Evolutionary conservation across 2,888 invertebrate genomes (phyloP), one percentile per base, ranked within the genome.

Genomic region (Quadriops clusia): DNA sequence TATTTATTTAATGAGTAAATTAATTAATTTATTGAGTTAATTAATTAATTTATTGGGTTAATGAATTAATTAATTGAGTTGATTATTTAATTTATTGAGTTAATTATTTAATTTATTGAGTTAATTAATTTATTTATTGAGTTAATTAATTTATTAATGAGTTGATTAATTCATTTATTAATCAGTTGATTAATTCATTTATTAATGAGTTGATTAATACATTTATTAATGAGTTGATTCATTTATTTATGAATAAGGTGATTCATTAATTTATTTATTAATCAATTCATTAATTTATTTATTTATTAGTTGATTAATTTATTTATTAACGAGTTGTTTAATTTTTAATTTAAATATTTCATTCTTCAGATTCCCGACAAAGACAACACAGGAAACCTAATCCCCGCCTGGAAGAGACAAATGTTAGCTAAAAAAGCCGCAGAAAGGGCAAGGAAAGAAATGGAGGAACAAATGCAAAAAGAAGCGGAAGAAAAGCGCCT

Each of bases 371-470:
- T 93, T 44, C 90, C 91, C 6, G 87, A 87, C 53, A 77, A 78
- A 39, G 93, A 93, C 57, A 76, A 77, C 28, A 77, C 84, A 5
- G 93, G 93, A 1, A 86, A 85, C 53, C 68, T 78, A 22, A 89
- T 94, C 49, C 94, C 94, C 8, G 82, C 81, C 13, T 94, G 94
- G 94, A 93, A 93, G 57, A 67, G 91, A 7, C 91, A 93, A 61
- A 90, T 94, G 86, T 58, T 93, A 58, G 94, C 94, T 2, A 79
- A 89, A 50, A 85, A 93, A 56, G 86, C 90, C 1, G 93, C 94
- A 0, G 93, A 94, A 59, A 81, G 86, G 44, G 91, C 93, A 6
- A 75, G 84, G 43, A 84, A 83, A 50, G 91, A 94, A 51, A 67
- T 89, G 45, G 90, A 91, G 60, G 86, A 85, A 55, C 78, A 85